Evolutionary conservation across 2,113 vertebrate genomes (phyloP).

Genomic region (Heterotilapia buettikoferi): DNA sequence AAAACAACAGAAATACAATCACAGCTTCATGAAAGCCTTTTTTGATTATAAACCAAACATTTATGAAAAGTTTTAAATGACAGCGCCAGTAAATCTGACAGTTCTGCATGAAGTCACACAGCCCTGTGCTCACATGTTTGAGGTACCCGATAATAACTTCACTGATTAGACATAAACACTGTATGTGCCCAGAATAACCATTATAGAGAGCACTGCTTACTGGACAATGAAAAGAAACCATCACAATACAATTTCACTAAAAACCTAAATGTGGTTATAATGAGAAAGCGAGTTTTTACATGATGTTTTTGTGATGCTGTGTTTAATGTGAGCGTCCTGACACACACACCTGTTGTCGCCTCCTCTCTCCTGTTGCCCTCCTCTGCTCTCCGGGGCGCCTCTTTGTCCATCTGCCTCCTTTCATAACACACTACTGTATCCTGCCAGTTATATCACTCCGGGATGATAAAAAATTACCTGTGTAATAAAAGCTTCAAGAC

Average conservation of each 20-base stretch:
- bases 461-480: background rate
- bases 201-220: background rate
- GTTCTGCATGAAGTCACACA: background rate
- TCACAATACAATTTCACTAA: background rate
- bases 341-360: background rate
- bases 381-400: background rate
- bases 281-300: background rate
- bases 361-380: background rate
- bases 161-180: background rate
- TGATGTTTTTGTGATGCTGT: background rate
- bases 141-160: background rate
- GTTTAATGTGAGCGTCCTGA: background rate
- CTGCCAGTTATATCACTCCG: background rate
- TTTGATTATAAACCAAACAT: background rate
- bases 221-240: background rate
- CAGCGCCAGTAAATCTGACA: background rate
- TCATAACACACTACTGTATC: background rate
- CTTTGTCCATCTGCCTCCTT: background rate
- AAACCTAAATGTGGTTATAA: background rate
- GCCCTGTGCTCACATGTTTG: background rate
- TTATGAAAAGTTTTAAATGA: background rate
- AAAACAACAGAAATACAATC: background rate
- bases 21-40: background rate
- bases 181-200: background rate
- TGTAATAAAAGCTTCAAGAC: background rate